Percentiles rank a stretch among this genome's conserved stretches.
These are phyloP conservation scores for Rhinoderma darwinii DNA, from an alignment of 2,113 vertebrate species.

Conservation along the genomic window DNA sequence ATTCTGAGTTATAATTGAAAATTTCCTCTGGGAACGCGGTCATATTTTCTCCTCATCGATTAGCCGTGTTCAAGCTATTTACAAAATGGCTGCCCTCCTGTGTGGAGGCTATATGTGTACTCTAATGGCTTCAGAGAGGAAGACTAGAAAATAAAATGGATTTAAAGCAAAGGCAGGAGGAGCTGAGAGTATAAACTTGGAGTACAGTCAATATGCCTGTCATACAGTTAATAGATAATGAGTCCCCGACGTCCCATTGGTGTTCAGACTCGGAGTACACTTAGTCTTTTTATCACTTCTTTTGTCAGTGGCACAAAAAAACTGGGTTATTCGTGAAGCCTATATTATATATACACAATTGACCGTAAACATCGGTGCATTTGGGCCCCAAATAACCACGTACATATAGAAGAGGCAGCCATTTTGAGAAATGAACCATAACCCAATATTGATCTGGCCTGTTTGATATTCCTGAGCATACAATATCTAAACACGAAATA, in stretches of 20 bases:
- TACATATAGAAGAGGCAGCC: background rate
- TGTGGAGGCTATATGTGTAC: background rate
- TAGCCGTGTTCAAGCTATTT: background rate
- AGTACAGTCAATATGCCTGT: slow-evolving; percentile 1
- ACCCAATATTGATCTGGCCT: background rate
- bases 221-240: slow-evolving; percentile 9
- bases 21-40: background rate
- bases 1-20: background rate
- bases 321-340: slow-evolving; percentile 2
- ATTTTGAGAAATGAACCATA: background rate
- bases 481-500: no score
- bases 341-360: background rate
- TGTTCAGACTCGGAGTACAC: no score
- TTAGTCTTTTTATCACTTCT: slow-evolving; percentile 6
- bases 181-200: background rate
- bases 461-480: background rate
- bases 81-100: background rate
- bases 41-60: background rate
- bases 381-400: background rate
- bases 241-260: background rate
- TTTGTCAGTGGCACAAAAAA: background rate
- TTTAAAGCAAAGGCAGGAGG: background rate
- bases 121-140: background rate
- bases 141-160: background rate
- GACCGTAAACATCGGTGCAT: background rate